Conservation (phyloP, 2,113 vertebrate genomes). For the Centrocercus urophasianus region DNA sequence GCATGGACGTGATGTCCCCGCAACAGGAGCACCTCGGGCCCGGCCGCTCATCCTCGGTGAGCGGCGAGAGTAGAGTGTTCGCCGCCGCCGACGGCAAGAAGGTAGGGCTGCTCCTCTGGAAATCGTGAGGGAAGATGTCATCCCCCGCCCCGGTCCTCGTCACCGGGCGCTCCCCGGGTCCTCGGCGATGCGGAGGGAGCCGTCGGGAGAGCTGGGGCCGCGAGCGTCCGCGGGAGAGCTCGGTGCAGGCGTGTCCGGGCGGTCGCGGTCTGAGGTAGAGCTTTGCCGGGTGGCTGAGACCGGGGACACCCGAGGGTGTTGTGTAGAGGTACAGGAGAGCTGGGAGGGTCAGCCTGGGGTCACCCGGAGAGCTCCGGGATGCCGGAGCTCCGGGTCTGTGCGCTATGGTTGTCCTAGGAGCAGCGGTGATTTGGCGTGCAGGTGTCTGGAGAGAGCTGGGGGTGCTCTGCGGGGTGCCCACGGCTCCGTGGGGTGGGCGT, state of each 20-base stretch:
- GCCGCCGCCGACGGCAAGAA: slow-evolving; percentile 74
- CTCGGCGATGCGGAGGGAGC: not conserved
- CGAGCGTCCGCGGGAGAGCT: not conserved
- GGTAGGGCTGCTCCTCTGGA: slow-evolving; percentile 61
- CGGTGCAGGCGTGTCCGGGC: too few species aligned
- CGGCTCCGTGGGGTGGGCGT: not conserved
- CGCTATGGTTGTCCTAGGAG: not conserved
- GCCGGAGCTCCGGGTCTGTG: not conserved
- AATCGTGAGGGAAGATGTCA: not conserved
- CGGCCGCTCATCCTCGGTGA: slow-evolving; percentile 77
- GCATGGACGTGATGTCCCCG: slow-evolving; percentile 78
- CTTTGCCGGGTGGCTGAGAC: too few species aligned
- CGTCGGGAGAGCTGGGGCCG: not conserved
- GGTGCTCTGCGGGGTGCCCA: too few species aligned
- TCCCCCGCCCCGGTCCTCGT: too few species aligned
- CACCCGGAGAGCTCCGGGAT: not conserved
- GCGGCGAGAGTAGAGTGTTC: slow-evolving; percentile 70
- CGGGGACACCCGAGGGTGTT: too few species aligned
- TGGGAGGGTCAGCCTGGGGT: too few species aligned
- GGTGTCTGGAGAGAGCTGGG: not conserved
- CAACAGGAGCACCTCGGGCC: slow-evolving; percentile 80
- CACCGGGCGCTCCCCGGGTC: too few species aligned
- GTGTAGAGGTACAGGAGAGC: too few species aligned
- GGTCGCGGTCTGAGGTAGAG: too few species aligned
- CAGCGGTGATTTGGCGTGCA: not conserved